phyloP scores from a whole-genome alignment of 1,140 invertebrate species.

The Eurosta solidaginis region DNA sequence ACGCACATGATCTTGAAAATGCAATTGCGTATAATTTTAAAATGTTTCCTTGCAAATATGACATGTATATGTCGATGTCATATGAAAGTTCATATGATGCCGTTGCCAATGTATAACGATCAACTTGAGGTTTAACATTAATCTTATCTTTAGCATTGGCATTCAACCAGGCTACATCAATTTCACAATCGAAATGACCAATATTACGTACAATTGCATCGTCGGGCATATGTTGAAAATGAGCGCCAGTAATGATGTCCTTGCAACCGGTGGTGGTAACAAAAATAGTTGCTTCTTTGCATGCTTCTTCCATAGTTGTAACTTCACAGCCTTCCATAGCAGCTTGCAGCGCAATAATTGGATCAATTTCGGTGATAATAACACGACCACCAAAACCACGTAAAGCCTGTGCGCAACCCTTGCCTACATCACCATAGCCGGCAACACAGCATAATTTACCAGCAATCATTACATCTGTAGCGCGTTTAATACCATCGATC shows the following conservation, averaged over 20 bases:
- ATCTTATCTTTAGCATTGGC: too few species aligned
- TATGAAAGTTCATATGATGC: too few species aligned
- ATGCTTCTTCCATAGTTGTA: background rate
- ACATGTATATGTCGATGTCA: too few species aligned
- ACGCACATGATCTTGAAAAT: too few species aligned
- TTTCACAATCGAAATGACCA: constrained; percentile 97
- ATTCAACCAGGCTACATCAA: too few species aligned
- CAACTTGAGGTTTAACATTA: too few species aligned
- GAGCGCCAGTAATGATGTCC: constrained; percentile 89
- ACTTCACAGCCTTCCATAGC: constrained; percentile 73
- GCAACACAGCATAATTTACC: constrained; percentile 96
- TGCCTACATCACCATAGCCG: constrained; percentile 99
- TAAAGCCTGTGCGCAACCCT: constrained; percentile 93
- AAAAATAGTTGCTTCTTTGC: constrained; percentile 81
- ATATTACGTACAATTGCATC: constrained; percentile 96
- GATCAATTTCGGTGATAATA: constrained; percentile 96
- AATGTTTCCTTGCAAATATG: too few species aligned
- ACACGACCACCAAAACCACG: constrained; percentile 92
- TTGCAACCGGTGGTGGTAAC: constrained; percentile 96
- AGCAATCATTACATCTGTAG: constrained; percentile 98
- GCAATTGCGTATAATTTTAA: too few species aligned
- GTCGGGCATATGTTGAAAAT: constrained; percentile 96
- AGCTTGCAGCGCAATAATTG: constrained; percentile 95
- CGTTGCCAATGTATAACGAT: too few species aligned
- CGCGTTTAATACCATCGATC: constrained; percentile 73